These are phyloP conservation scores for Drosophila erecta DNA, from an alignment of 1,140 invertebrate species.

Conservation along the genomic window DNA sequence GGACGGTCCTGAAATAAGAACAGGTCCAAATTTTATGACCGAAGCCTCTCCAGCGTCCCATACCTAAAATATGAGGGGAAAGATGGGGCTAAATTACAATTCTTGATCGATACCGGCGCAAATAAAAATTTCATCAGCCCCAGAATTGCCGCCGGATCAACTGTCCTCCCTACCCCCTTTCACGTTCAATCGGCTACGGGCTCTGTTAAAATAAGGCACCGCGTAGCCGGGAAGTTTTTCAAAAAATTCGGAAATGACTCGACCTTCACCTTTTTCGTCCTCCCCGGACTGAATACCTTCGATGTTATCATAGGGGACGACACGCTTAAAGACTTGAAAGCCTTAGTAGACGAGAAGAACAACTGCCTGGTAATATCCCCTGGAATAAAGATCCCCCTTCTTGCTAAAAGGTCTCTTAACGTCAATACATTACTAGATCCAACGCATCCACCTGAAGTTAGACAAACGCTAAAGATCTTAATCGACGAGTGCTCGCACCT, in stretches of 20 bases:
- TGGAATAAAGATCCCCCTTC: not conserved
- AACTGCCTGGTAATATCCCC: not conserved
- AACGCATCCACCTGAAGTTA: not conserved
- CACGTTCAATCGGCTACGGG: too few species aligned
- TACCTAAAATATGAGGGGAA: not conserved
- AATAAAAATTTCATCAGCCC: too few species aligned
- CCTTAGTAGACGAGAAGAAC: not conserved
- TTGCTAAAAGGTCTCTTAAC: too few species aligned
- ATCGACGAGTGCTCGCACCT: not conserved
- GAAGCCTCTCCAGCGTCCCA: slow-evolving; percentile 8
- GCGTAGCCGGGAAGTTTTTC: too few species aligned
- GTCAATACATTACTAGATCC: not conserved
- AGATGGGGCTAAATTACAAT: not conserved
- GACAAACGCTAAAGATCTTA: not conserved
- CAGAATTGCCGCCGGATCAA: too few species aligned
- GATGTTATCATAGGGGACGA: not conserved
- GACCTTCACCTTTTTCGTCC: too few species aligned
- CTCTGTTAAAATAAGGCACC: too few species aligned
- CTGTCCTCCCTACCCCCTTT: too few species aligned
- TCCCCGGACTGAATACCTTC: too few species aligned
- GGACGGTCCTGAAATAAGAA: too few species aligned
- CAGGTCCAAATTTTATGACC: not conserved
- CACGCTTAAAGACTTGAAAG: not conserved
- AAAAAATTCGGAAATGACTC: too few species aligned
- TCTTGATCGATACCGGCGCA: too few species aligned